A percentile compares a stretch with the other conserved stretches of the same genome.
phyloP scores from a whole-genome alignment of 2,113 vertebrate genomes.

The Archocentrus centrarchus region DNA sequence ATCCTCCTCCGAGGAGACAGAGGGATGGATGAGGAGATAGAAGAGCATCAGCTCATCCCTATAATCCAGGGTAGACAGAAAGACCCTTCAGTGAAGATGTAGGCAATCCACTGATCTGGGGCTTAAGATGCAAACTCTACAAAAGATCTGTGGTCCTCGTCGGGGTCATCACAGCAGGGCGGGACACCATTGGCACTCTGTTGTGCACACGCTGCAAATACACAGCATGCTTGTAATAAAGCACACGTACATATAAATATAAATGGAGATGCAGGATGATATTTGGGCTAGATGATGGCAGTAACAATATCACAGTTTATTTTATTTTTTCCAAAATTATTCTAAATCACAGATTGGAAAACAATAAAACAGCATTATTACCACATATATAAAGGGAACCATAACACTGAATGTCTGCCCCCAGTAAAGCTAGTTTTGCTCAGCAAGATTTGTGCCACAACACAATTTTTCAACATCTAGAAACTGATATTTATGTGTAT shows the following conservation, averaged over 20 bases:
- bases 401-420: background rate
- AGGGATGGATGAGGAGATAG: slow-evolving; percentile 65
- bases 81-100: slow-evolving; percentile 78
- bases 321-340: background rate
- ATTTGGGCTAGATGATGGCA: background rate
- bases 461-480: background rate
- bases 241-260: background rate
- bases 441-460: background rate
- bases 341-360: background rate
- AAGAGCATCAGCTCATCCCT: slow-evolving; percentile 75
- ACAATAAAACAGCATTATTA: background rate
- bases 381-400: background rate
- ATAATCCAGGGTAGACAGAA: slow-evolving; percentile 75
- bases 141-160: slow-evolving; percentile 60
- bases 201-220: slow-evolving; percentile 17
- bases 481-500: background rate
- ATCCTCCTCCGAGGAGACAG: slow-evolving; percentile 60
- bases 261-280: background rate
- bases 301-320: background rate
- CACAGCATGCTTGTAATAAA: slow-evolving; percentile 1
- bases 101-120: slow-evolving; percentile 75
- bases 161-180: slow-evolving; percentile 67
- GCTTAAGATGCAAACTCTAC: slow-evolving; percentile 71
- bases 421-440: background rate
- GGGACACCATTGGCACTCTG: slow-evolving; percentile 14